These are phyloP conservation scores for Lepas anatifera DNA, from an alignment of 2,888 invertebrate species.

Conservation along the genomic window DNA sequence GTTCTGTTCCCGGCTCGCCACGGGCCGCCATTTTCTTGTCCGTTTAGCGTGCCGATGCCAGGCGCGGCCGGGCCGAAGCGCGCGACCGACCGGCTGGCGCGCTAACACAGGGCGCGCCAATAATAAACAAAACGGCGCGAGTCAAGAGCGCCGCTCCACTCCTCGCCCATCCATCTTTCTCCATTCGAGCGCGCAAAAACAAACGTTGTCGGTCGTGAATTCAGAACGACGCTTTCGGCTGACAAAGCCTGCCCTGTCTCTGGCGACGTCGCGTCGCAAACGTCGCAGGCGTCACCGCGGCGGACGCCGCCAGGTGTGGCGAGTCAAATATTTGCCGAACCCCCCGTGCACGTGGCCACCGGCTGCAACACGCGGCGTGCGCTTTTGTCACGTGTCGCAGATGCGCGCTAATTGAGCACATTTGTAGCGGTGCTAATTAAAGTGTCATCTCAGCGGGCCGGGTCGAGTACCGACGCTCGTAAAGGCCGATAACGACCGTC, in stretches of 20 bases:
- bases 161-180: neutral
- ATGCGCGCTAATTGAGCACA: neutral
- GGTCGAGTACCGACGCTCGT: neutral
- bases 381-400: neutral
- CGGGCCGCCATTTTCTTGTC: neutral
- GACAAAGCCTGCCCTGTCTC: no score
- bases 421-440: neutral
- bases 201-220: no score
- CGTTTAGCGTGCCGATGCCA: no score
- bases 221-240: no score
- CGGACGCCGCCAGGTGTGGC: neutral
- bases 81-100: neutral
- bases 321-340: neutral
- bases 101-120: neutral
- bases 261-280: no score
- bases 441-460: neutral
- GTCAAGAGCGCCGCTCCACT: neutral
- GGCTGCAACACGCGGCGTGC: neutral
- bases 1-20: neutral
- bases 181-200: neutral
- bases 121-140: neutral
- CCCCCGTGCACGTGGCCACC: neutral
- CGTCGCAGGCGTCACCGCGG: no score
- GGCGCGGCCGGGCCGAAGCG: neutral
- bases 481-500: neutral